phyloP scores from a whole-genome alignment of 2,797 vertebrate genomes.

The Micromesistius poutassou region DNA sequence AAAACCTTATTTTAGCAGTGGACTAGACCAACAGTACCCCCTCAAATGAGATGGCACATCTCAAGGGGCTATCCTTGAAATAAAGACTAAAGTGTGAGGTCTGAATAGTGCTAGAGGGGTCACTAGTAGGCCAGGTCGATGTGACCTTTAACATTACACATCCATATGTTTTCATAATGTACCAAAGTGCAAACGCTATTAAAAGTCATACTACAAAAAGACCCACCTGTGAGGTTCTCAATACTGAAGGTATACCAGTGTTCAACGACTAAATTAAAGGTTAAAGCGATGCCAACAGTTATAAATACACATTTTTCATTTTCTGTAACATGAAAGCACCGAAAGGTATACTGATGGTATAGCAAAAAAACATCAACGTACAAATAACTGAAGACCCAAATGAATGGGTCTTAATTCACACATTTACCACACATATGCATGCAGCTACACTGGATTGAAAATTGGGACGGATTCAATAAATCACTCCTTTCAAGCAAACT shows the following conservation, averaged over 20 bases:
- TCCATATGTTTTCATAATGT: neutral
- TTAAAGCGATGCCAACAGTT: neutral
- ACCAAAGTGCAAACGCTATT: neutral
- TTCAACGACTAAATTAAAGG: neutral
- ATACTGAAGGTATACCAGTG: neutral
- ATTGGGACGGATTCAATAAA: neutral
- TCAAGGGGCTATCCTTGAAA: no score
- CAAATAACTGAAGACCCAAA: neutral
- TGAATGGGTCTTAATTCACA: neutral
- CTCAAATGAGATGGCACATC: no score
- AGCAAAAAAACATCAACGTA: neutral
- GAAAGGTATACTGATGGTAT: neutral
- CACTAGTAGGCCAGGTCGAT: neutral
- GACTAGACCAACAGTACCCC: neutral
- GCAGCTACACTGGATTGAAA: neutral
- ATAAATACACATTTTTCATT: neutral
- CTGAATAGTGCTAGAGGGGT: no score
- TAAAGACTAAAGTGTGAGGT: no score
- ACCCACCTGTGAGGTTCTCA: neutral
- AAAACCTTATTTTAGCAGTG: neutral
- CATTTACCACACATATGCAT: neutral
- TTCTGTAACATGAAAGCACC: neutral
- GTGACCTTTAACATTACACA: no score
- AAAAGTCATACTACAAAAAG: neutral
- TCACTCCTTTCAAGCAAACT: neutral